These are phyloP conservation scores for Amphipyra berbera DNA, from an alignment of 2,888 invertebrate genomes.

Conservation along the genomic window DNA sequence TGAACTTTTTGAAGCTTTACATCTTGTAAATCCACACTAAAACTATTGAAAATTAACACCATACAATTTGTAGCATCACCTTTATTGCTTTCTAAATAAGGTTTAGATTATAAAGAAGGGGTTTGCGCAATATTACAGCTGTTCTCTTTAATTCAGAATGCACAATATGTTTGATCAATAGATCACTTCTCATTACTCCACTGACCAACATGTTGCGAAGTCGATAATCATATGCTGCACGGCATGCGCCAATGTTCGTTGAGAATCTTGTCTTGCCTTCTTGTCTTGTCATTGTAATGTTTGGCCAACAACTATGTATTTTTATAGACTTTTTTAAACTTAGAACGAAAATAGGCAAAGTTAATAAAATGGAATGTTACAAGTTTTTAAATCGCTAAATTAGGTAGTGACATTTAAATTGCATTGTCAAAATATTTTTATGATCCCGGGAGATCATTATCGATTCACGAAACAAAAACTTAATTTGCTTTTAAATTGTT, in stretches of 20 bases:
- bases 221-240: constrained; percentile 71
- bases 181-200: constrained; percentile 66
- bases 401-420: no score
- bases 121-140: constrained; percentile 21
- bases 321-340: no score
- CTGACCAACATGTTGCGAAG: constrained; percentile 74
- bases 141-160: constrained; percentile 42
- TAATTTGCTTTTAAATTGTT: no score
- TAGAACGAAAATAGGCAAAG: no score
- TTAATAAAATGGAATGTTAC: no score
- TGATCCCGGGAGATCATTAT: no score
- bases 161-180: constrained; percentile 66
- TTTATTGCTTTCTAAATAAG: constrained; percentile 20
- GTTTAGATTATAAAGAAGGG: constrained; percentile 20
- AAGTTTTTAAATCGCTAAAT: no score
- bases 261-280: constrained; percentile 30
- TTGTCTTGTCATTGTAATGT: constrained; percentile 18
- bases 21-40: constrained; percentile 18
- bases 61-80: constrained; percentile 5
- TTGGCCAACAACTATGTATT: constrained; percentile 13
- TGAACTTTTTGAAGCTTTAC: constrained; percentile 39
- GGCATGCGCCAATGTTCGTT: constrained; percentile 36
- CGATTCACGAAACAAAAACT: no score
- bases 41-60: constrained; percentile 25
- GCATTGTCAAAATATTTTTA: no score